Evolutionary conservation across 2,113 vertebrate genomes (phyloP), one percentile per base, ranked within the genome.

Genomic region (Caranx ignobilis): DNA sequence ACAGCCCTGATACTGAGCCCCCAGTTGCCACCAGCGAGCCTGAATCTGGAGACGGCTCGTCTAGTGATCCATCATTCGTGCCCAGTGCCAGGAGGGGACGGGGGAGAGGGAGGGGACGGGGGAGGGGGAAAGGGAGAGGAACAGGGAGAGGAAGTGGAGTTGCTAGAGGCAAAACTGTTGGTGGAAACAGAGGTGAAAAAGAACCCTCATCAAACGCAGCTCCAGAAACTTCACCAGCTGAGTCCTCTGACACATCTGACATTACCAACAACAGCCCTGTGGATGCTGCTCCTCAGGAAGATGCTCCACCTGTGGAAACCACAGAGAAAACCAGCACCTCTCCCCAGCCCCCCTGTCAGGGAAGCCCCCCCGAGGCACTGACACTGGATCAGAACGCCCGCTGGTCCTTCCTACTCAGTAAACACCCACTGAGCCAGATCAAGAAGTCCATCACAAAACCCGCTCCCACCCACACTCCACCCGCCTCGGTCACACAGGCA

Each of bases 321-420:
- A 18, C 59, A 15, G 63, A 35, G 54, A 43, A 41, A 56, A 1
- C 3, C 1, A n/a, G 78, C 0, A 1, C 68, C 5, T 57, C 75
- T 0, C 32, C 37, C 2, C 21, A 39, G 0, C 11, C 67, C 47
- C 16, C 13, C 0, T 15, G 10, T 48, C 62, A 61, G 62, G 37
- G 39, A 15, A 10, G 4, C 59, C 50, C 74, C 6, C 31, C 54
- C 4, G 0, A 2, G 5, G 12, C 11, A 0, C 15, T 57, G 1
- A 1, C 34, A 0, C 5, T 57, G 32, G 15, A 55, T 39, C 75
- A 68, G 19, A 79, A 18, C 15, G 35, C 48, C 4, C 83, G 88
- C 87, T 91, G 88, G 91, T 62, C 78, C 64, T 85, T 79, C 82
- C 65, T 97, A 64, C 47, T 96, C 61, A 95, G 65, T 75, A 95